Percentiles rank a stretch among this genome's conserved stretches.
phyloP scores from a whole-genome alignment of 2,113 vertebrate genomes.

The Oncorhynchus gorbuscha region DNA sequence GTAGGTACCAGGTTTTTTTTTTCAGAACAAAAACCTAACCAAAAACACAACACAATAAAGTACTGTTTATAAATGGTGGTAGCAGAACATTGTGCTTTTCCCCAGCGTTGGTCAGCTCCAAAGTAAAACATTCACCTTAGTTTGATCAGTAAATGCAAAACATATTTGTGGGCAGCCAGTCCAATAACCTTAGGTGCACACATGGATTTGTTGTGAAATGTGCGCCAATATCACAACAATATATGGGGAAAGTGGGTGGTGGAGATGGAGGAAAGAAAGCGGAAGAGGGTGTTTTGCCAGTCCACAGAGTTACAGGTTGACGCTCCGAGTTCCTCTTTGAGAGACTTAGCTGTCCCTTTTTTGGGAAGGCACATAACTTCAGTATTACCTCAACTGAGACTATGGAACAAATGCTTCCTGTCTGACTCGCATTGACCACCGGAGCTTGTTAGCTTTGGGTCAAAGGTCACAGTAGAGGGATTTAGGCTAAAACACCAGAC shows the following conservation, averaged over 20 bases:
- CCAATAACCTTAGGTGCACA: slow-evolving; percentile 43
- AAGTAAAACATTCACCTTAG: slow-evolving; percentile 48
- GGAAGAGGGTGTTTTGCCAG: neutral
- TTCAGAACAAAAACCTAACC: slow-evolving; percentile 15
- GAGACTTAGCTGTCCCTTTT: neutral
- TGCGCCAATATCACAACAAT: slow-evolving; percentile 15
- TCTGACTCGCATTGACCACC: neutral
- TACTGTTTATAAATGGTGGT: slow-evolving; percentile 36
- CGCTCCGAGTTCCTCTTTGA: neutral
- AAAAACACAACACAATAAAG: slow-evolving; percentile 29
- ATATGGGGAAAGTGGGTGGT: slow-evolving; percentile 4
- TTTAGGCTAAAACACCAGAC: neutral
- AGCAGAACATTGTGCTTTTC: slow-evolving; percentile 31
- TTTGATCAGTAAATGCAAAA: slow-evolving; percentile 54
- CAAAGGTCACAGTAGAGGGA: neutral
- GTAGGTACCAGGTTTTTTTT: neutral
- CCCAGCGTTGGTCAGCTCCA: slow-evolving; percentile 28
- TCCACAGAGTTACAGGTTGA: neutral
- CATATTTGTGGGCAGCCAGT: slow-evolving; percentile 48
- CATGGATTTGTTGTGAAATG: slow-evolving; percentile 38
- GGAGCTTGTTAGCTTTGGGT: neutral
- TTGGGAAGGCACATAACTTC: neutral
- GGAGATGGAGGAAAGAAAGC: neutral
- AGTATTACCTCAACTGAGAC: neutral
- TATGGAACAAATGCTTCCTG: neutral